Evolutionary conservation across 64 coral and sea anemone species (phyloP).

Genomic region (Platygyra sinensis): DNA sequence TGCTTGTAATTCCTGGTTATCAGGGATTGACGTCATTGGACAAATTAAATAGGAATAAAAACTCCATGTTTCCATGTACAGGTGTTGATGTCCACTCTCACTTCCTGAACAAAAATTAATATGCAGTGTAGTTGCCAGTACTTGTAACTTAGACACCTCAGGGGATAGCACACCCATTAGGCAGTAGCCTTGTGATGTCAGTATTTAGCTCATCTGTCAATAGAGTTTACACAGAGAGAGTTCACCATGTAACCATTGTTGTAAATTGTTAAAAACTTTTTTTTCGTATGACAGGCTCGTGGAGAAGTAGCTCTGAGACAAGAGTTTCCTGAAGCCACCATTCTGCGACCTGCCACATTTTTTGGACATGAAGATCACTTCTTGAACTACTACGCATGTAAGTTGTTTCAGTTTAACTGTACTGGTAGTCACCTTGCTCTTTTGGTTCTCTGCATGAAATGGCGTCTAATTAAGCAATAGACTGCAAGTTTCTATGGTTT

Average conservation of each 20-base stretch:
- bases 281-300: constrained; percentile 48
- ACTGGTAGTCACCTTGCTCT: too few species aligned
- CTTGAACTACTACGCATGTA: constrained; percentile 96
- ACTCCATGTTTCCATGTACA: too few species aligned
- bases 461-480: too few species aligned
- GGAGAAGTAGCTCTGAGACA: constrained; percentile 83
- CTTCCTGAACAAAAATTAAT: not conserved
- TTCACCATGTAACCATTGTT: not conserved
- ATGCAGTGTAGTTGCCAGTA: not conserved
- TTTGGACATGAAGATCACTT: constrained; percentile 96
- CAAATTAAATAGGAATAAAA: too few species aligned
- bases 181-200: not conserved
- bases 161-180: not conserved
- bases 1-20: too few species aligned
- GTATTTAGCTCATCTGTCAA: too few species aligned
- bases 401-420: constrained; percentile 9
- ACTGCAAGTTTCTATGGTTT: too few species aligned
- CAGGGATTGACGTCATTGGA: too few species aligned
- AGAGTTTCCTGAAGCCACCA: constrained; percentile 92
- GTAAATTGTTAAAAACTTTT: not conserved
- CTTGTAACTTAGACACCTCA: not conserved
- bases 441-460: too few species aligned
- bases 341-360: constrained; percentile 75
- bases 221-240: too few species aligned
- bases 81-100: too few species aligned